phyloP scores from a whole-genome alignment of 2,113 vertebrate species.

The Globicephala melas region DNA sequence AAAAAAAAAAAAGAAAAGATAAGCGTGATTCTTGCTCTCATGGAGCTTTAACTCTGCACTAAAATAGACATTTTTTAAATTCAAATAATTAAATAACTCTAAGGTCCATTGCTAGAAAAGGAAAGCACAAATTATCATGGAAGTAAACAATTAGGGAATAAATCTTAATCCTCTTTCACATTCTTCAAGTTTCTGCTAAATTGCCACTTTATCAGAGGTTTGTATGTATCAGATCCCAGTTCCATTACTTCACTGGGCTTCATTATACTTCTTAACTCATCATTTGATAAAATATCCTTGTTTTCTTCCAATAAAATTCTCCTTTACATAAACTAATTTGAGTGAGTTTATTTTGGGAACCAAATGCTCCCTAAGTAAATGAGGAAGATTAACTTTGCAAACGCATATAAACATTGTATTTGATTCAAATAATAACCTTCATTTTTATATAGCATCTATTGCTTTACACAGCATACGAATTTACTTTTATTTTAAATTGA shows the following conservation, averaged over 20 bases:
- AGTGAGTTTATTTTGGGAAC: not conserved
- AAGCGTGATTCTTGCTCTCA: not conserved
- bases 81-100: not conserved
- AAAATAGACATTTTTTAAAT: not conserved
- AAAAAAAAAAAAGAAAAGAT: not conserved
- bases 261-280: not conserved
- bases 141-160: not conserved
- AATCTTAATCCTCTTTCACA: not conserved
- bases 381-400: not conserved
- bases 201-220: not conserved
- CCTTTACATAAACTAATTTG: not conserved
- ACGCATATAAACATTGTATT: not conserved
- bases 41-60: not conserved
- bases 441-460: not conserved
- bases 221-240: not conserved
- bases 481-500: constrained; percentile 54
- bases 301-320: not conserved
- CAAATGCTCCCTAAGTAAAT: not conserved
- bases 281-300: not conserved
- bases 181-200: not conserved
- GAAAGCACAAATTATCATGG: not conserved
- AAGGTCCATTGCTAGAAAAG: not conserved
- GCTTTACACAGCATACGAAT: not conserved
- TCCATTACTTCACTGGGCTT: not conserved
- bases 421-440: not conserved